phyloP scores from a whole-genome alignment of 2,888 invertebrate genomes.

The Metopia argyrocephala region DNA sequence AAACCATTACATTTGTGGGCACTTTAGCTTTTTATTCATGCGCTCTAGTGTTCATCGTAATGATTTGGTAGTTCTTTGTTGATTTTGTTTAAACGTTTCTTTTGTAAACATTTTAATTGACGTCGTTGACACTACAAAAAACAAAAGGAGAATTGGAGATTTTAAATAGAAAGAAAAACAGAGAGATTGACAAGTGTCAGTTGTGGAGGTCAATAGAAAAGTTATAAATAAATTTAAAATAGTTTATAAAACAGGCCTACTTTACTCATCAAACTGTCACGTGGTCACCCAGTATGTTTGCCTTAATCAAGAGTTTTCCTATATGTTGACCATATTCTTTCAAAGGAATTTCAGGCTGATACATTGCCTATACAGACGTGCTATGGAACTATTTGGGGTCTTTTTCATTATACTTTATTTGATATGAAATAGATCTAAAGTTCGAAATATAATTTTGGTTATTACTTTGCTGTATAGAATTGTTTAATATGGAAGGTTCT shows the following conservation, averaged over 20 bases:
- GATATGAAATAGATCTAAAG: no score
- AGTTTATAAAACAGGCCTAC: background rate
- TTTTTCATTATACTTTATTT: no score
- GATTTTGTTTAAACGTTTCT: conserved; percentile 20
- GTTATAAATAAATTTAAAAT: background rate
- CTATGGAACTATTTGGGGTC: no score
- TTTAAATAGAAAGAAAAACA: background rate
- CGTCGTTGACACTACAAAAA: conserved; percentile 24
- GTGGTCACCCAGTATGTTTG: no score
- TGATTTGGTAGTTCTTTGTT: conserved; percentile 25
- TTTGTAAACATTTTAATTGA: conserved; percentile 51
- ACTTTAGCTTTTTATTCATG: background rate
- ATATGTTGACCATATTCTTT: no score
- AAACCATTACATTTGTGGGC: conserved; percentile 33
- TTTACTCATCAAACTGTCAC: no score
- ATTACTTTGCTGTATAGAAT: no score
- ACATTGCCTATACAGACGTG: no score
- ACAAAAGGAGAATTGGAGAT: background rate
- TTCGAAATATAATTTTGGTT: no score
- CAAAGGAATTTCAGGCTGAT: no score
- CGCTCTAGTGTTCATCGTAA: conserved; percentile 30
- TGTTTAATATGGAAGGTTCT: no score
- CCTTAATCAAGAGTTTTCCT: no score
- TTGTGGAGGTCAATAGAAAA: conserved; percentile 42
- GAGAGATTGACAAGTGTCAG: conserved; percentile 51